Base-by-base conservation (phyloP, 2,113 vertebrate species). In the Daboia siamensis region DNA sequence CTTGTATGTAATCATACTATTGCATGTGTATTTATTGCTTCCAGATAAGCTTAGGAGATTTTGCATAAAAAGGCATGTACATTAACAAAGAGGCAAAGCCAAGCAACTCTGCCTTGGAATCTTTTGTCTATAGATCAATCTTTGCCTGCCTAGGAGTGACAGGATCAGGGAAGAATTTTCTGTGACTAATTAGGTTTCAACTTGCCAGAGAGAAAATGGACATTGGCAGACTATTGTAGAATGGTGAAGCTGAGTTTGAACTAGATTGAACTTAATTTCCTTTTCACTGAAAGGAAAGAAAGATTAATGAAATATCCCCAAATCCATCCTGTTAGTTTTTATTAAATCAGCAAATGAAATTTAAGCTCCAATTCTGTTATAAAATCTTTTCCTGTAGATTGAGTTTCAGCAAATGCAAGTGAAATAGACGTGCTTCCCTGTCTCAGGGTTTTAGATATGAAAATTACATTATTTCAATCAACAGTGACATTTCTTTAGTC, bases 281-380 rank as follows among this genome's bases (percentile, higher is more conserved):
- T 98, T 98, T 98, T 97, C 97, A 98, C 97, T 98, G 98, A 98
- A 98, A 98, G 98, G 98, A 98, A 98, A 98, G 98, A 97, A 98
- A 98, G 99, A 99, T 99, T 98, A 99, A 99, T 99, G 98, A 98
- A 99, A 99, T 98, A 99, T 98, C 98, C 98, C 97, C 98, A 99
- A 99, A 99, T 99, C 98, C 98, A 98, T 99, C 98, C 98, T 99
- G 98, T 99, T 98, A 97, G 97, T 98, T 98, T 99, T 99, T 99
- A 99, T 98, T 99, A 98, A 99, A 99, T 99, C 98, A 99, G 98
- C 97, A 97, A 98, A 98, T 98, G 99, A 99, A 99, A 99, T 98
- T 97, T 97, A 98, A 98, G 97, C 98, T 96, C 95, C 97, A 97
- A 97, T 98, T 97, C 97, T 97, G 97, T 97, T 96, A 91, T 93